Conservation (phyloP, 2,888 invertebrate species). For the Apomyelois bistriatella region DNA sequence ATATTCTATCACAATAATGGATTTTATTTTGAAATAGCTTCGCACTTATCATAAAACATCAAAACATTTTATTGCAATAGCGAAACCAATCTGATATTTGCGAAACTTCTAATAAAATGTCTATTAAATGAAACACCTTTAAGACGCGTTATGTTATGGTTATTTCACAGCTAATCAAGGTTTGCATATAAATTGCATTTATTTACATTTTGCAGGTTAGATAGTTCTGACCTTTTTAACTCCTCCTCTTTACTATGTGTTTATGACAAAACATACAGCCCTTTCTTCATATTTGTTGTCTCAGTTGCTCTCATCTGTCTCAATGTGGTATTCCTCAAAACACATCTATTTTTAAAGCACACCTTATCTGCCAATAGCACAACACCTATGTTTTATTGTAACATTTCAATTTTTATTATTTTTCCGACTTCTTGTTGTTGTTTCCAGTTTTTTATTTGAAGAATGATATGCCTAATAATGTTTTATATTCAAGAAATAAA, state of each 20-base stretch:
- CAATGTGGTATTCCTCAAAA: too few species aligned
- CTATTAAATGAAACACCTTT: not conserved
- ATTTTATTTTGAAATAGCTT: not conserved
- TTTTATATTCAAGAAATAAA: too few species aligned
- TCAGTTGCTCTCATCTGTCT: too few species aligned
- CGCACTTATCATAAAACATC: constrained; percentile 1
- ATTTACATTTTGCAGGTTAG: not conserved
- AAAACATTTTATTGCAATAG: not conserved
- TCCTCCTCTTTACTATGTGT: not conserved
- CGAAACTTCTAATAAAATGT: constrained; percentile 2
- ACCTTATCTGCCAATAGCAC: too few species aligned
- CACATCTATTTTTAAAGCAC: too few species aligned
- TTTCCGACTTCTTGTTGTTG: too few species aligned
- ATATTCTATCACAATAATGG: too few species aligned
- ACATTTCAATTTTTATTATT: too few species aligned
- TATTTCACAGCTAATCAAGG: not conserved
- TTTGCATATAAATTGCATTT: constrained; percentile 9
- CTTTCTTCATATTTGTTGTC: not conserved
- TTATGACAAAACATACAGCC: not conserved
- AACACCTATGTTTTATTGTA: too few species aligned
- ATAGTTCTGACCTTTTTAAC: not conserved
- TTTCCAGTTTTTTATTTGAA: too few species aligned
- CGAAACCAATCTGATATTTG: constrained; percentile 1
- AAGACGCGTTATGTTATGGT: not conserved
- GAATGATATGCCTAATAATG: too few species aligned